phyloP scores from a whole-genome alignment of 2,888 invertebrate species.

The Carpatolechia fugitivella region DNA sequence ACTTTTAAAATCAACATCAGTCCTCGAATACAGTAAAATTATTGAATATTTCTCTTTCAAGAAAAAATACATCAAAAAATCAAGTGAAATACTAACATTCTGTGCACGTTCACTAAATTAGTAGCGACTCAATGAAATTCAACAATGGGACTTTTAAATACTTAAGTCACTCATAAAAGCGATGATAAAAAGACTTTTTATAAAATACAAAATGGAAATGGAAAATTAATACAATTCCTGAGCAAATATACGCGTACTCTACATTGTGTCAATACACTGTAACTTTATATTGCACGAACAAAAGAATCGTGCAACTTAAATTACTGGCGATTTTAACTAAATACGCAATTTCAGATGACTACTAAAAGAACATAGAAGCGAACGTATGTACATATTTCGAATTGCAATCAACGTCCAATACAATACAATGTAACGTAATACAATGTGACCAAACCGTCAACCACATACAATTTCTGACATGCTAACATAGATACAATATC shows the following conservation, averaged over 20 bases:
- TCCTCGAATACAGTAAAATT: conserved; percentile 68
- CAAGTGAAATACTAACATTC: conserved; percentile 77
- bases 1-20: conserved; percentile 65
- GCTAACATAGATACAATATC: conserved; percentile 72
- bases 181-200: conserved; percentile 57
- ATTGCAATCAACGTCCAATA: conserved; percentile 31
- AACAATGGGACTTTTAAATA: conserved; percentile 58
- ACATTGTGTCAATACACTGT: conserved; percentile 7
- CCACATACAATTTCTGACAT: conserved; percentile 66
- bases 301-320: conserved; percentile 4
- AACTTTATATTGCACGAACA: neutral
- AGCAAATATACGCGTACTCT: conserved; percentile 49
- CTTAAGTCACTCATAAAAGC: conserved; percentile 48
- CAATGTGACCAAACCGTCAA: conserved; percentile 61
- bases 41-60: conserved; percentile 65
- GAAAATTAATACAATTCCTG: conserved; percentile 74
- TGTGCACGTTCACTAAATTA: conserved; percentile 72
- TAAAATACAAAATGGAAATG: conserved; percentile 53
- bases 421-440: conserved; percentile 67
- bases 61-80: conserved; percentile 75
- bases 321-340: conserved; percentile 9
- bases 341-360: conserved; percentile 34
- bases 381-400: conserved; percentile 50
- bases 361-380: conserved; percentile 51
- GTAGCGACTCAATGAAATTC: conserved; percentile 61